Conservation (phyloP, 2,888 invertebrate species). For the Serrognathus titanus region DNA sequence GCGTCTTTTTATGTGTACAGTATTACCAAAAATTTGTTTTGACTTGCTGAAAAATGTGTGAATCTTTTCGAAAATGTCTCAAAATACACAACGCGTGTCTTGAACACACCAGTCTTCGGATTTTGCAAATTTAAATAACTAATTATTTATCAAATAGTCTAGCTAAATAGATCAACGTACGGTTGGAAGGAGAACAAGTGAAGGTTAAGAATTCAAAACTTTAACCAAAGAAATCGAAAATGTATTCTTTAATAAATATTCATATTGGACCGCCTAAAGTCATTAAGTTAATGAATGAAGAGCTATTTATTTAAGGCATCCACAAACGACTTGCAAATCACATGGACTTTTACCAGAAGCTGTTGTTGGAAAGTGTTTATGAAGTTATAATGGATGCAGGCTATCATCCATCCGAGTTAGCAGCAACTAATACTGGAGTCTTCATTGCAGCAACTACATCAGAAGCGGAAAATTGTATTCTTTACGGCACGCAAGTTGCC, state of each 20-base stretch:
- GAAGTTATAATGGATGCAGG: slow-evolving; percentile 61
- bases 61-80: slow-evolving; percentile 1
- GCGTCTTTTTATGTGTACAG: too few species aligned
- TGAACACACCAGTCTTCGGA: too few species aligned
- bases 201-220: too few species aligned
- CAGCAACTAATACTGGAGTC: slow-evolving; percentile 73
- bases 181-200: too few species aligned
- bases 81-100: slow-evolving; percentile 50
- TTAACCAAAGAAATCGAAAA: too few species aligned
- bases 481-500: background rate
- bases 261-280: too few species aligned
- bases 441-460: slow-evolving; percentile 74
- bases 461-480: slow-evolving; percentile 65
- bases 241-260: too few species aligned
- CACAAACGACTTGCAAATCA: background rate
- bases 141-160: too few species aligned
- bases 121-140: too few species aligned
- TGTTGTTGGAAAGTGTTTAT: slow-evolving; percentile 57
- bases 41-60: background rate
- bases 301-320: slow-evolving; percentile 54
- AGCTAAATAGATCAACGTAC: too few species aligned
- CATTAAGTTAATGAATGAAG: too few species aligned
- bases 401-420: slow-evolving; percentile 63
- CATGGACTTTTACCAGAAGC: slow-evolving; percentile 57
- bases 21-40: too few species aligned